Evolutionary conservation across 2,113 vertebrate genomes (phyloP), one percentile per base, ranked within the genome.

Genomic region (Anoura caudifer): DNA sequence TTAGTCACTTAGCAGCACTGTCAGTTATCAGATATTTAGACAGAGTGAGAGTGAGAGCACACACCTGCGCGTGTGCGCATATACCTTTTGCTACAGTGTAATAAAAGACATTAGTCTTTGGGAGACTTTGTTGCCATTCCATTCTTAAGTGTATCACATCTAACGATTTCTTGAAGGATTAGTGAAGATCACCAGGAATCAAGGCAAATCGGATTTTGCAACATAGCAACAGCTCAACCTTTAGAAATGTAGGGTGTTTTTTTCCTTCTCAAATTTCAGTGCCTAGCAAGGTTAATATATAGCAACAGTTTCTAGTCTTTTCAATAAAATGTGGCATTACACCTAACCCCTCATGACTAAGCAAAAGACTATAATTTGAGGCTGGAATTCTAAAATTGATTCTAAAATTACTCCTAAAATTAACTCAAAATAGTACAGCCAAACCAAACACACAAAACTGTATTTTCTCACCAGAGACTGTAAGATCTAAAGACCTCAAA

Each of bases 331-430:
- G 43, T 69, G 63, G 67, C 59, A 65, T 59, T 61, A 93, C 4
- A 95, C 33, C 16, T 54, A 93, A 33, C 20, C 63, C n/a, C 50
- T 87, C 24, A 43, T 26, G 41, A 95, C 76, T 85, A 93, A 93
- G 52, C 54, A 90, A 90, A 76, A 4, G 22, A 41, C 56, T 96
- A 31, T 76, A 50, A 95, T 36, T 63, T 86, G 33, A 45, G 73
- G 67, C 54, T 56, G 1, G 15, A 95, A 84, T 69, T 96, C 26
- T 59, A 82, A 84, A 87, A 79, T 1, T 36, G 31, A 94, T 85
- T 91, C 72, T 86, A 87, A 94, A 94, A 28, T 76, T 69, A 90
- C 1, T n/a, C n/a, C 52, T 91, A 91, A 95, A 95, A 90, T 90
- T 94, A 95, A 84, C 26, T 63, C 24, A 52, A 41, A 90, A 76